Conservation (phyloP, 2,888 invertebrate species). For the Drosophila buzzatii region DNA sequence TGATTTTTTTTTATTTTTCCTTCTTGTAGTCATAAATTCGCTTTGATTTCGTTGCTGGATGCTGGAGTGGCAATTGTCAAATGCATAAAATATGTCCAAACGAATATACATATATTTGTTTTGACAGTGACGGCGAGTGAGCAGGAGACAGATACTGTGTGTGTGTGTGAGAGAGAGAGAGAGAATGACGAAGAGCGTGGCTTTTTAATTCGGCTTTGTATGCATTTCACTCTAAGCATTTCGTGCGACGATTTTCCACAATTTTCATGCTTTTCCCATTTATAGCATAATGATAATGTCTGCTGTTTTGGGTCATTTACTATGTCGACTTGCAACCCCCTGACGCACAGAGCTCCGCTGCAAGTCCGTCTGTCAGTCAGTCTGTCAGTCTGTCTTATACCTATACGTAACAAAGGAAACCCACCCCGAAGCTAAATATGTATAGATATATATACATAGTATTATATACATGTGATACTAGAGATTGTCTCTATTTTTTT, state of each 20-base stretch:
- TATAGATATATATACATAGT: neutral
- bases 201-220: conserved; percentile 53
- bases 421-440: conserved; percentile 8
- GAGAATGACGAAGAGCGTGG: neutral
- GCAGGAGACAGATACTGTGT: too few species aligned
- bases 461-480: neutral
- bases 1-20: conserved; percentile 26
- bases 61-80: conserved; percentile 70
- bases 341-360: neutral
- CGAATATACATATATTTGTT: conserved; percentile 43
- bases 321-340: conserved; percentile 37
- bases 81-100: conserved; percentile 71
- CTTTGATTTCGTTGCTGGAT: conserved; percentile 65
- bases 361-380: neutral
- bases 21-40: conserved; percentile 56
- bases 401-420: conserved; percentile 8
- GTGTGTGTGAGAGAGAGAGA: neutral
- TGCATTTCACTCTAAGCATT: conserved; percentile 56
- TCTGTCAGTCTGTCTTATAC: neutral
- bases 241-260: conserved; percentile 52
- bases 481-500: neutral
- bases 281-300: conserved; percentile 70
- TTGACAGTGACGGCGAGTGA: neutral
- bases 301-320: conserved; percentile 71
- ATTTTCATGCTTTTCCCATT: conserved; percentile 67